phyloP scores from a whole-genome alignment of 1,140 invertebrate species.

The Drosophila hydei region DNA sequence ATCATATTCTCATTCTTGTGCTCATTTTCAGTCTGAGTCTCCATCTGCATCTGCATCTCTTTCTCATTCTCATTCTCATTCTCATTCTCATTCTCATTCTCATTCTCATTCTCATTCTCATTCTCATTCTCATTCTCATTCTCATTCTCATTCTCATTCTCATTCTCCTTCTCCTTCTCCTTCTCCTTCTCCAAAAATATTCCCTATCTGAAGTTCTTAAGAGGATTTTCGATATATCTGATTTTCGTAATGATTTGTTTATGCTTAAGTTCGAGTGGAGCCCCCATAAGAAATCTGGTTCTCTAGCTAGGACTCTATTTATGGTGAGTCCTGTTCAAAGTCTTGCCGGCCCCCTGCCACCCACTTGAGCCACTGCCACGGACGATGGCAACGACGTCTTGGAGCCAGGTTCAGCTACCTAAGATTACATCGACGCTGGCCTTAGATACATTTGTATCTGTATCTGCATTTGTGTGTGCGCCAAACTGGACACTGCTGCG shows the following conservation, averaged over 20 bases:
- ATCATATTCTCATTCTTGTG: no score
- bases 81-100: no score
- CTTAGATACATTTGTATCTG: constrained; percentile 44
- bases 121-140: no score
- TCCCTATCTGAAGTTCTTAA: no score
- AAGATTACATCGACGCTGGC: constrained; percentile 55
- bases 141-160: no score
- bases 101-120: no score
- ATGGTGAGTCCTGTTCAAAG: constrained; percentile 49
- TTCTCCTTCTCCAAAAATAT: no score
- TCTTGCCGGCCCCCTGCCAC: neutral
- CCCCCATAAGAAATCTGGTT: constrained; percentile 42
- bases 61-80: no score
- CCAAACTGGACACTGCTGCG: constrained; percentile 56
- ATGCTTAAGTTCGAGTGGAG: no score
- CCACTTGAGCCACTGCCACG: neutral
- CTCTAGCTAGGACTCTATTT: constrained; percentile 59
- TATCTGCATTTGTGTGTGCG: constrained; percentile 43
- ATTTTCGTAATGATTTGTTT: neutral
- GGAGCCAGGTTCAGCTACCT: constrained; percentile 65
- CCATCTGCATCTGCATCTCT: no score
- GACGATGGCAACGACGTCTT: neutral
- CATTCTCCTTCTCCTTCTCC: no score
- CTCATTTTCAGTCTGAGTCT: no score
- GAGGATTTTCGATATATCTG: neutral